Evolutionary conservation across 2,797 vertebrate species (phyloP).

Genomic region (Nannoperca australis): DNA sequence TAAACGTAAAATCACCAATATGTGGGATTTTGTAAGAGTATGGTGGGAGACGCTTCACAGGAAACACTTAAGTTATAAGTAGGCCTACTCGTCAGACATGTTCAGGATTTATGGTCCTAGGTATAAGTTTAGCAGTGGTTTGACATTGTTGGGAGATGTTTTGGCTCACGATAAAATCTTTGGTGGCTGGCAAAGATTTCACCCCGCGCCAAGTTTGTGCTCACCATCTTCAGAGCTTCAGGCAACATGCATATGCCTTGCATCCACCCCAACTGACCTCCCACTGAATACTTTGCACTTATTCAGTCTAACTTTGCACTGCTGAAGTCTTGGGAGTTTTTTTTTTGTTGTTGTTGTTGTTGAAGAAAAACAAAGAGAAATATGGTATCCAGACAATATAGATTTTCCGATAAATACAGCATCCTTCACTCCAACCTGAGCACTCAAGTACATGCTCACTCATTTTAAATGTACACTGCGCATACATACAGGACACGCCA

Average conservation of each 20-base stretch:
- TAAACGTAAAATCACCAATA: background rate
- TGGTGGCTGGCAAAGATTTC: conserved; percentile 60
- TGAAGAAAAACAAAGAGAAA: conserved; percentile 1
- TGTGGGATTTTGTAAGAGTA: background rate
- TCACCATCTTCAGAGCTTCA: conserved; percentile 56
- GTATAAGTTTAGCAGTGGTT: conserved; percentile 45
- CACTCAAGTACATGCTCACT: background rate
- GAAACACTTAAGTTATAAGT: conserved; percentile 4
- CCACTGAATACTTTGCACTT: conserved; percentile 43
- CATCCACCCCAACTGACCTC: conserved; percentile 58
- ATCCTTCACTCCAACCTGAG: background rate
- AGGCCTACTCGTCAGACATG: background rate
- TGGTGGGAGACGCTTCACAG: background rate
- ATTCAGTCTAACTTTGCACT: conserved; percentile 34
- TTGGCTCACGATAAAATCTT: conserved; percentile 62
- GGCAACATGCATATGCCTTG: conserved; percentile 43
- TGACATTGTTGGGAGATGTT: conserved; percentile 43
- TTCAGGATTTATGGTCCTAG: background rate
- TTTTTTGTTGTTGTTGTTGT: background rate
- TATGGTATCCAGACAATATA: background rate
- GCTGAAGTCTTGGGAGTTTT: conserved; percentile 13
- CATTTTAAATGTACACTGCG: conserved; percentile 5
- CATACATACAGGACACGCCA: conserved; percentile 6
- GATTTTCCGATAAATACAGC: background rate
- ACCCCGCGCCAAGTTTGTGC: conserved; percentile 42